These are phyloP conservation scores for Eilema griseolum DNA, from an alignment of 2,888 invertebrate genomes.

Conservation along the genomic window DNA sequence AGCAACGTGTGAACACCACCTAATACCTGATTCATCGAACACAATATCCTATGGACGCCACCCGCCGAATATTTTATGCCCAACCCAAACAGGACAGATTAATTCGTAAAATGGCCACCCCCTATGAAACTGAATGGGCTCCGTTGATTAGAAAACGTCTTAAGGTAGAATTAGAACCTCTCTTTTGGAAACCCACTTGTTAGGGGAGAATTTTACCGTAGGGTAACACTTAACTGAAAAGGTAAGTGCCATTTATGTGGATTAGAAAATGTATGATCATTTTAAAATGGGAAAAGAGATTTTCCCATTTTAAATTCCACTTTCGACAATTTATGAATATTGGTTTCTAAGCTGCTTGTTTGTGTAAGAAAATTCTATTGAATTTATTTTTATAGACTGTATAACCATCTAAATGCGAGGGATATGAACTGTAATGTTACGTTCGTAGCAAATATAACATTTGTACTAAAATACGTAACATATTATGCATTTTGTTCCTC, in stretches of 20 bases:
- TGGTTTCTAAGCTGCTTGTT: not conserved
- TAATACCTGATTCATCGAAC: constrained; percentile 36
- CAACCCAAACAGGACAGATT: constrained; percentile 47
- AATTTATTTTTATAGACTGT: not conserved
- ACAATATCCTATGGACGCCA: constrained; percentile 26
- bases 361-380: not conserved
- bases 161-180: constrained; percentile 36
- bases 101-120: constrained; percentile 46
- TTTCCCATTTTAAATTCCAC: constrained; percentile 6
- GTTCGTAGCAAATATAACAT: not conserved
- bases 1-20: constrained; percentile 12
- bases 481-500: no score
- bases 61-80: constrained; percentile 47
- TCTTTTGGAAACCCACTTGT: constrained; percentile 29
- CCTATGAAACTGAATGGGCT: constrained; percentile 38
- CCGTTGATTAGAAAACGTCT: constrained; percentile 52
- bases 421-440: not conserved
- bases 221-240: constrained; percentile 29
- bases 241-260: constrained; percentile 27
- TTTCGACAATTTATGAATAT: constrained; percentile 8
- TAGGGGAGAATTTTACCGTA: constrained; percentile 9
- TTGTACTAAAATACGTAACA: no score
- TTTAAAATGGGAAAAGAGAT: constrained; percentile 8
- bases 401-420: not conserved
- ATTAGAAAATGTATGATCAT: constrained; percentile 27